Percentiles rank a stretch among this genome's conserved stretches.
These are phyloP conservation scores for Dermolepida albohirtum DNA, from an alignment of 2,888 invertebrate genomes.

Conservation along the genomic window DNA sequence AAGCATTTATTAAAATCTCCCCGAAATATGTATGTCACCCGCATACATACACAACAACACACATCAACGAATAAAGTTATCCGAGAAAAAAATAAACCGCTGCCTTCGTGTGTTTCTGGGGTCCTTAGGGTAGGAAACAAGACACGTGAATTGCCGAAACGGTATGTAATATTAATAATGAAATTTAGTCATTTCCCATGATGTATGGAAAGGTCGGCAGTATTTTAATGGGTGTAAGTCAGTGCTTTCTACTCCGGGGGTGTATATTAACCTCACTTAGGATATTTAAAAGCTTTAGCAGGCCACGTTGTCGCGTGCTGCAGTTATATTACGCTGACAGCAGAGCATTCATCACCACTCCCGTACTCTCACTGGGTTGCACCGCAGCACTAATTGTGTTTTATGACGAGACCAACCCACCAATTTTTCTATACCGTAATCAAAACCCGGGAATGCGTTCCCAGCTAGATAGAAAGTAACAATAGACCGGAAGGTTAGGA, in stretches of 20 bases:
- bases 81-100: not conserved
- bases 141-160: slow-evolving; percentile 17
- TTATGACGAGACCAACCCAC: slow-evolving; percentile 51
- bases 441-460: slow-evolving; percentile 23
- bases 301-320: slow-evolving; percentile 57
- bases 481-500: not conserved
- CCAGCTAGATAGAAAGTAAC: slow-evolving; percentile 5
- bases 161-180: slow-evolving; percentile 22
- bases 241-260: slow-evolving; percentile 30
- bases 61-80: slow-evolving; percentile 8
- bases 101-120: not conserved
- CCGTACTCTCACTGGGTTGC: slow-evolving; percentile 57
- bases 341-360: slow-evolving; percentile 59
- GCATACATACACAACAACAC: not conserved
- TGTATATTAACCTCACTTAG: slow-evolving; percentile 49
- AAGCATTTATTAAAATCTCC: slow-evolving; percentile 23
- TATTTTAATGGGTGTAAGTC: slow-evolving; percentile 37
- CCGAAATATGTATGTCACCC: slow-evolving; percentile 12
- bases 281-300: slow-evolving; percentile 53
- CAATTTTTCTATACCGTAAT: slow-evolving; percentile 40
- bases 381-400: slow-evolving; percentile 58
- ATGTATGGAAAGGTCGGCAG: slow-evolving; percentile 26
- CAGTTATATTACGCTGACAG: slow-evolving; percentile 58
- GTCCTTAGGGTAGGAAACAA: slow-evolving; percentile 1
- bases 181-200: slow-evolving; percentile 33